Conservation (phyloP, 1,140 invertebrate genomes). For the Zaprionus camerounensis region DNA sequence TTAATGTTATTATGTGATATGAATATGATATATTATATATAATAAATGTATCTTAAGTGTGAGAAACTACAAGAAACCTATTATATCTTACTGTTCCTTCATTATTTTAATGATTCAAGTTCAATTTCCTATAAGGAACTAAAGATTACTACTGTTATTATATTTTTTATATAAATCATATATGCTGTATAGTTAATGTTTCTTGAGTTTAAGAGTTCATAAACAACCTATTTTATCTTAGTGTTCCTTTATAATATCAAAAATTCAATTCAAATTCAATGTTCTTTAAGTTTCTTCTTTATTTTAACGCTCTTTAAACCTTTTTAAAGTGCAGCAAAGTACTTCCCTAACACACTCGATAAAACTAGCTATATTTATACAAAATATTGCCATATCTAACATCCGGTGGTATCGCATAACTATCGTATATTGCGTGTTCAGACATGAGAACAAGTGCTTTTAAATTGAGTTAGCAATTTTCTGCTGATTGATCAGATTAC, state of each 20-base stretch:
- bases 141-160: too few relatives aligned
- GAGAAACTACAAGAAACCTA: too few relatives aligned
- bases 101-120: too few relatives aligned
- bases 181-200: too few relatives aligned
- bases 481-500: constrained; percentile 1
- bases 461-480: constrained; percentile 6
- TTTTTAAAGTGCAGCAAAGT: background rate
- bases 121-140: too few relatives aligned
- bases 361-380: background rate
- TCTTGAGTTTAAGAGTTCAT: too few relatives aligned
- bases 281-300: background rate
- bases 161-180: too few relatives aligned
- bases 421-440: background rate
- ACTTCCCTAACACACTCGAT: background rate
- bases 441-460: background rate
- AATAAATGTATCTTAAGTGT: too few relatives aligned
- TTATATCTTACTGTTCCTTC: too few relatives aligned
- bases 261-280: background rate
- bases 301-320: background rate
- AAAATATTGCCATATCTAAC: background rate
- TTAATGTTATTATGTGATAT: too few relatives aligned
- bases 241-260: accelerated
- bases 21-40: too few relatives aligned
- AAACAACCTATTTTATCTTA: background rate
- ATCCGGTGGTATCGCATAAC: background rate